Base-by-base conservation (phyloP, 2,888 invertebrate species). In the Diarsia mendica region DNA sequence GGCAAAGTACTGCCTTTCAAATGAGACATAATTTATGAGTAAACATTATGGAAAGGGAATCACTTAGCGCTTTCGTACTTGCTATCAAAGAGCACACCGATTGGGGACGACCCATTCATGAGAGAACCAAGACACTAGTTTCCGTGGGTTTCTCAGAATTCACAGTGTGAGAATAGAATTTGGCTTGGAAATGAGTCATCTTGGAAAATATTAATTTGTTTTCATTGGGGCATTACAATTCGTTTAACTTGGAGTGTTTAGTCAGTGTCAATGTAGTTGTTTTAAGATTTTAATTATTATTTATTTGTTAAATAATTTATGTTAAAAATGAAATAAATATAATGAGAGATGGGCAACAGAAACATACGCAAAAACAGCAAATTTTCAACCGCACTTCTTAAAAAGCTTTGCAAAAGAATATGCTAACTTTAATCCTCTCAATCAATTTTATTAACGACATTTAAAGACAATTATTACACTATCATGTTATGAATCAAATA, bases 1-100 rank as follows among this genome's bases (percentile, higher is more conserved):
- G 70, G 55, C 71, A 84, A 88, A 87, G 87, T 82, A 86, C 84
- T 83, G 78, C 79, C 87, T 84, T 91, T 91, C 90, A 90, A 94
- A 94, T 92, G 88, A 91, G 88, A 85, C 85, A 91, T 94, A 94
- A 94, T 93, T 92, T 87, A 85, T 89, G 87, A 65, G 90, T 89
- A 94, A 93, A 94, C 92, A 93, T 65, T 8, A 69, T 79, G 83
- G 87, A 89, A 91, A 91, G 91, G 92, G 91, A 90, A 89, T 87
- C 92, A 91, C 89, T 94, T 94, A 94, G 92, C 93, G 85, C 86
- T 73, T 80, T 87, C 84, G 84, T 80, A 85, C 86, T 77, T 77
- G 77, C 83, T 91, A 91, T 91, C 91, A 90, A 91, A 91, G 79
- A 63, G 64, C 28, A 70, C 70, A 82, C 87, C 87, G 88, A 90